A percentile compares a stretch with the other conserved stretches of the same genome.
These are phyloP conservation scores for Tethea ocularis DNA, from an alignment of 2,888 invertebrate genomes.

Conservation along the genomic window DNA sequence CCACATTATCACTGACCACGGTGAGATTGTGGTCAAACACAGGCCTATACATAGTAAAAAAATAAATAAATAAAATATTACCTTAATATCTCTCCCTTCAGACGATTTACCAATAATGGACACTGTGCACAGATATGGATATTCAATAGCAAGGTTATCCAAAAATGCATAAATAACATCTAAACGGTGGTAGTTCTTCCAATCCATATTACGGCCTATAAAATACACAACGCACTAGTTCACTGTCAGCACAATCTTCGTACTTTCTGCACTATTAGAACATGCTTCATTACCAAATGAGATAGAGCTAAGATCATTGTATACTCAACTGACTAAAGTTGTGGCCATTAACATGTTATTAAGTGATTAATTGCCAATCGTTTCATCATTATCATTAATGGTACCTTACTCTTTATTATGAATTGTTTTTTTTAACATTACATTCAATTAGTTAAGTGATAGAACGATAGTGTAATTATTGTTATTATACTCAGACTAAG, in stretches of 20 bases:
- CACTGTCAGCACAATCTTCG: background rate
- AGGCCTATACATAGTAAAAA: background rate
- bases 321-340: background rate
- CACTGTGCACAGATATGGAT: constrained; percentile 64
- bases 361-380: background rate
- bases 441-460: background rate
- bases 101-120: constrained; percentile 62
- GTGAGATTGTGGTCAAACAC: too few species aligned
- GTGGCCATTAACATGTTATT: background rate
- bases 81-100: constrained; percentile 72
- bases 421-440: background rate
- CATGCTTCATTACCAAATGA: background rate
- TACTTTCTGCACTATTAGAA: background rate
- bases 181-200: constrained; percentile 66
- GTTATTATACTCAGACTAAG: background rate
- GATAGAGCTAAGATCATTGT: background rate
- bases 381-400: background rate
- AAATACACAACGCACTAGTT: background rate
- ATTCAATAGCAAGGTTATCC: constrained; percentile 57
- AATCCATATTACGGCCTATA: constrained; percentile 60
- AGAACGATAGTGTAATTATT: background rate
- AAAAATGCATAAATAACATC: constrained; percentile 66
- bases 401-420: background rate
- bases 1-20: too few species aligned
- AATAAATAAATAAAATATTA: constrained; percentile 30